Evolutionary conservation across 2,888 invertebrate species (phyloP).

Genomic region (Pristionchus exspectatus): DNA sequence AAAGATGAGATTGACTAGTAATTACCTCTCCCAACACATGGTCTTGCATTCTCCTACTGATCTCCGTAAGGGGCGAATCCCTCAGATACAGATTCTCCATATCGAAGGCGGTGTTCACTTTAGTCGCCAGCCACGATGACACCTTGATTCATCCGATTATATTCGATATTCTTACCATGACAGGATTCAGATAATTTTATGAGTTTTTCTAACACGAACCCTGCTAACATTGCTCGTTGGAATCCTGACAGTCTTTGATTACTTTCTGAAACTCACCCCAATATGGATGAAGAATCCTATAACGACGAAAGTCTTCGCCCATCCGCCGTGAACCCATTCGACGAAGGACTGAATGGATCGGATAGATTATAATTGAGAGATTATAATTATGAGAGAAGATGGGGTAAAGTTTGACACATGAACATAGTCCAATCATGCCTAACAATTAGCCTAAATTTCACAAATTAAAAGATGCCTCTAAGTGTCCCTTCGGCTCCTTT

Average conservation of each 20-base stretch:
- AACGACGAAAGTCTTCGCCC: conserved; percentile 64
- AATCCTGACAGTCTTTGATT: background rate
- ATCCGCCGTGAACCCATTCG: conserved; percentile 63
- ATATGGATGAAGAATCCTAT: conserved; percentile 67
- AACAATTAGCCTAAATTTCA: background rate
- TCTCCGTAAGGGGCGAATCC: conserved; percentile 75
- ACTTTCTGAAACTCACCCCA: conserved; percentile 58
- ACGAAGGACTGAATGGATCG: conserved; percentile 62
- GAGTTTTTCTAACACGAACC: background rate
- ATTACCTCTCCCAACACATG: conserved; percentile 51
- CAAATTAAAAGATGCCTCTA: background rate
- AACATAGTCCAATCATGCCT: no score
- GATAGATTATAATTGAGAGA: conserved; percentile 53
- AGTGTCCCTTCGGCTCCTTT: conserved; percentile 52
- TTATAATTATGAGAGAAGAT: background rate
- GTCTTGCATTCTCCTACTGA: conserved; percentile 74
- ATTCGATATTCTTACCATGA: no score
- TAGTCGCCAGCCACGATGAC: conserved; percentile 69
- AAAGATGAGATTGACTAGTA: background rate
- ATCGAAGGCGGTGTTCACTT: conserved; percentile 76
- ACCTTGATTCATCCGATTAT: conserved; percentile 58
- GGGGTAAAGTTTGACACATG: background rate
- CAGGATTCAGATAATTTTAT: background rate
- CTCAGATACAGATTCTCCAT: conserved; percentile 77
- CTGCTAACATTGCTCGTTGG: background rate